Conservation (phyloP, 1,140 invertebrate species). For the Ylistrum balloti region DNA sequence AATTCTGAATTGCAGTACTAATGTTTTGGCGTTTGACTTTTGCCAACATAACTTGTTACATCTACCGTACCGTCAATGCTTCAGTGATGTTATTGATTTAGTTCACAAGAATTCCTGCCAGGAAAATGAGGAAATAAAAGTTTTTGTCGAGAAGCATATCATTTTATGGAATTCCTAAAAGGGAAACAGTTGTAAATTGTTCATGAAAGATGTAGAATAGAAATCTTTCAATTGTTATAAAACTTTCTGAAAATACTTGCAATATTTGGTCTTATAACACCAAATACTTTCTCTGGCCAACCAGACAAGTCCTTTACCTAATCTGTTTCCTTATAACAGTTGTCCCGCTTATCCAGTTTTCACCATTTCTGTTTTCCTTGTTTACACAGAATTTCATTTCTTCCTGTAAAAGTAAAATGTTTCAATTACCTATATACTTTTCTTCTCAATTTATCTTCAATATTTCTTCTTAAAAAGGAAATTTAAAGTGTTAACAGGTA, state of each 20-base stretch:
- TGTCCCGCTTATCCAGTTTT: neutral
- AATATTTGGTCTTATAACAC: too few relatives aligned
- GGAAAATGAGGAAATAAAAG: neutral
- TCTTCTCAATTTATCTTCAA: too few relatives aligned
- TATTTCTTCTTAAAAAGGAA: too few relatives aligned
- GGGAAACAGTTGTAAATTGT: neutral
- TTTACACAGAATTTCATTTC: too few relatives aligned
- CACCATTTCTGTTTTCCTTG: neutral
- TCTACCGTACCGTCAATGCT: neutral
- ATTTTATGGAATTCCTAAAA: neutral
- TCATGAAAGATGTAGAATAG: neutral
- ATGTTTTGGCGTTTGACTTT: neutral
- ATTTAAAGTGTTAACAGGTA: too few relatives aligned
- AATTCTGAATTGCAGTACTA: neutral
- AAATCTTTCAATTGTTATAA: neutral
- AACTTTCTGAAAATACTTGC: too few relatives aligned
- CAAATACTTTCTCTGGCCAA: too few relatives aligned
- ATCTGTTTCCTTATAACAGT: neutral
- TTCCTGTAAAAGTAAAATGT: too few relatives aligned
- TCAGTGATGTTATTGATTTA: constrained; percentile 35
- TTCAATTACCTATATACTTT: too few relatives aligned
- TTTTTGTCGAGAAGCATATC: constrained; percentile 15
- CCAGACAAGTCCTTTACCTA: neutral
- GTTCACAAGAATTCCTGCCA: neutral
- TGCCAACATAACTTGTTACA: neutral